Evolutionary conservation across 2,888 invertebrate species (phyloP).

Genomic region (Caenorhabditis afra): DNA sequence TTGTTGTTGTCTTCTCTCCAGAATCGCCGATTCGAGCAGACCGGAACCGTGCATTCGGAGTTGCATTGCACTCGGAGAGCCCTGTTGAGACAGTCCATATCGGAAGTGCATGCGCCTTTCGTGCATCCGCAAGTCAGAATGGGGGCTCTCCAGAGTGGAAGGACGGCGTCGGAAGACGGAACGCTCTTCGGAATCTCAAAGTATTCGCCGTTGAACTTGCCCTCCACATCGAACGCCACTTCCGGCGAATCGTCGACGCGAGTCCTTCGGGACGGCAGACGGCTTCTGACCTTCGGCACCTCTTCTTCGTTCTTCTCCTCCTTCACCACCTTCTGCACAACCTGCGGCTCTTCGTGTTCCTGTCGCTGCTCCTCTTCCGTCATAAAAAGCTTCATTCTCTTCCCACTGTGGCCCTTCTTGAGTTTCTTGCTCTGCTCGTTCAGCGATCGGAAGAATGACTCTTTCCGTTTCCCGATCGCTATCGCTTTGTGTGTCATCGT

Average conservation of each 20-base stretch:
- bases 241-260: slow-evolving; percentile 29
- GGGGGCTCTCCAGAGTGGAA: slow-evolving; percentile 60
- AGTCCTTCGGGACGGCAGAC: slow-evolving; percentile 34
- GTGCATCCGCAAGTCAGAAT: slow-evolving; percentile 63
- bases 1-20: slow-evolving; percentile 64
- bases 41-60: slow-evolving; percentile 48
- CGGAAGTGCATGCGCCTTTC: slow-evolving; percentile 69
- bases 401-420: slow-evolving; percentile 6
- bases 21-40: slow-evolving; percentile 66
- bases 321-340: slow-evolving; percentile 2
- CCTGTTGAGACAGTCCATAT: slow-evolving; percentile 81
- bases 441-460: slow-evolving; percentile 30
- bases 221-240: slow-evolving; percentile 11
- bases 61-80: slow-evolving; percentile 86
- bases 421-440: slow-evolving; percentile 39
- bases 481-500: not conserved
- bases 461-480: slow-evolving; percentile 18
- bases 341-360: not conserved
- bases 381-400: slow-evolving; percentile 20
- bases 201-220: slow-evolving; percentile 57
- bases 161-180: slow-evolving; percentile 43
- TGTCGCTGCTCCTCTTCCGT: not conserved
- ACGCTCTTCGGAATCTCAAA: slow-evolving; percentile 58
- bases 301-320: slow-evolving; percentile 34
- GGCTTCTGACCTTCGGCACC: slow-evolving; percentile 19